Evolutionary conservation across 1,140 invertebrate genomes (phyloP).

Genomic region (Drosophila jambulina): DNA sequence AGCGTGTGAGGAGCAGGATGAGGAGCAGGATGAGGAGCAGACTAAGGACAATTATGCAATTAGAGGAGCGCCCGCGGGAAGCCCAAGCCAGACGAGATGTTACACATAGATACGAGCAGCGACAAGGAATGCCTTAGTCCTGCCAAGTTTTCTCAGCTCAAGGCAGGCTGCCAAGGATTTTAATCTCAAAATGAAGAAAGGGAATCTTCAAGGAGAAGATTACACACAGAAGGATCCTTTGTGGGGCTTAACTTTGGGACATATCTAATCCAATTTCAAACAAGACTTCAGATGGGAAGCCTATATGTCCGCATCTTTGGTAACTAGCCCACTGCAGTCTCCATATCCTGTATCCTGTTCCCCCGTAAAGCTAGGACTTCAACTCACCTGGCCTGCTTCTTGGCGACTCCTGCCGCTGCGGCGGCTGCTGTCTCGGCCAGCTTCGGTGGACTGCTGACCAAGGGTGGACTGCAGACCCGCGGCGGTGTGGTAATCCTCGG

Average conservation of each 20-base stretch:
- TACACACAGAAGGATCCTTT: background rate
- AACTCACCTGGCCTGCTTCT: constrained; percentile 51
- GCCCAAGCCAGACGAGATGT: constrained; percentile 22
- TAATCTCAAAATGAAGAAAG: background rate
- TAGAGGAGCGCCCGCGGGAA: constrained; percentile 49
- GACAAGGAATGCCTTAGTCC: background rate
- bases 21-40: background rate
- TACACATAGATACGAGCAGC: constrained; percentile 29
- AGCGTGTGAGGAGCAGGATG: background rate
- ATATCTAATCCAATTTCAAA: background rate
- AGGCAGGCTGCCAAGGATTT: background rate
- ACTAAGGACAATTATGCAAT: constrained; percentile 65
- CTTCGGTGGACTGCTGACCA: constrained; percentile 80
- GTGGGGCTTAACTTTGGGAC: no score
- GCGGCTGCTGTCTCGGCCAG: constrained; percentile 61
- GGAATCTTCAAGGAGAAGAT: background rate
- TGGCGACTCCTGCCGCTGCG: constrained; percentile 41
- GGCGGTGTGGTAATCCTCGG: constrained; percentile 79
- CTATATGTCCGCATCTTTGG: no score
- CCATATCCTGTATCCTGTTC: no score
- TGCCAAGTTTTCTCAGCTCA: background rate
- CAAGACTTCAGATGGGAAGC: background rate
- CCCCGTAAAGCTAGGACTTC: background rate
- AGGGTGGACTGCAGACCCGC: constrained; percentile 74
- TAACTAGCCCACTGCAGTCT: no score